phyloP scores from a whole-genome alignment of 2,888 invertebrate genomes.

The Cryptus viduatorius region DNA sequence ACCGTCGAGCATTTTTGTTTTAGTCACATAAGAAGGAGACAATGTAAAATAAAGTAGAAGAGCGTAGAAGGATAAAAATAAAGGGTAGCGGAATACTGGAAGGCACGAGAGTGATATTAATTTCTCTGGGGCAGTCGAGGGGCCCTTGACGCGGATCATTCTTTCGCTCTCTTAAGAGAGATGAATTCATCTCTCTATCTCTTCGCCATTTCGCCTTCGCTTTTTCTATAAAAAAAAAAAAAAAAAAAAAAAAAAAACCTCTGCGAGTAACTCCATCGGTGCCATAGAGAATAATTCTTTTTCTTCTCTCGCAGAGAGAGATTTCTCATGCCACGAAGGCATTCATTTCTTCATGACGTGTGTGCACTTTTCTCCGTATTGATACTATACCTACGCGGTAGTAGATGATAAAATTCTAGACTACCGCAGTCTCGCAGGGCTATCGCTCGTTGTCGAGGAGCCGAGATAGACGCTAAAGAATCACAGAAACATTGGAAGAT shows the following conservation, averaged over 20 bases:
- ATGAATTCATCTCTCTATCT: background rate
- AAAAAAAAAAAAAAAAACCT: constrained; percentile 17
- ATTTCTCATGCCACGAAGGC: constrained; percentile 32
- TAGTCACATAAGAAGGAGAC: background rate
- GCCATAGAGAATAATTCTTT: constrained; percentile 11
- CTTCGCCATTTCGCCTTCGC: background rate
- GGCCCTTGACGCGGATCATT: constrained; percentile 42
- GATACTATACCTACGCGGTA: constrained; percentile 21
- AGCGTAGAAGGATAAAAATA: background rate
- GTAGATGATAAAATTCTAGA: constrained; percentile 16
- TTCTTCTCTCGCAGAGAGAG: constrained; percentile 27
- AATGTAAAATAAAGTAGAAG: background rate
- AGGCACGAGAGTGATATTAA: constrained; percentile 50
- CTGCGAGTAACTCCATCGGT: constrained; percentile 29
- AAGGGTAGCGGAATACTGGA: constrained; percentile 21
- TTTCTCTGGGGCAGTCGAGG: constrained; percentile 48
- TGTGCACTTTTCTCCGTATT: constrained; percentile 41
- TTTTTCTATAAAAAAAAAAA: constrained; percentile 35
- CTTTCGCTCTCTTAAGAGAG: constrained; percentile 22
- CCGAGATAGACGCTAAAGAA: background rate
- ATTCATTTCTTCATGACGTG: constrained; percentile 53
- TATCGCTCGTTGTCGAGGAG: constrained; percentile 13
- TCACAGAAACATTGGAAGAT: constrained; percentile 8
- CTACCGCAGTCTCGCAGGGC: constrained; percentile 9
- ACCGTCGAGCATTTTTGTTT: background rate